Percentiles rank a stretch among this genome's conserved stretches.
These are phyloP conservation scores for Abscondita cerata DNA, from an alignment of 2,888 invertebrate genomes.

Conservation along the genomic window DNA sequence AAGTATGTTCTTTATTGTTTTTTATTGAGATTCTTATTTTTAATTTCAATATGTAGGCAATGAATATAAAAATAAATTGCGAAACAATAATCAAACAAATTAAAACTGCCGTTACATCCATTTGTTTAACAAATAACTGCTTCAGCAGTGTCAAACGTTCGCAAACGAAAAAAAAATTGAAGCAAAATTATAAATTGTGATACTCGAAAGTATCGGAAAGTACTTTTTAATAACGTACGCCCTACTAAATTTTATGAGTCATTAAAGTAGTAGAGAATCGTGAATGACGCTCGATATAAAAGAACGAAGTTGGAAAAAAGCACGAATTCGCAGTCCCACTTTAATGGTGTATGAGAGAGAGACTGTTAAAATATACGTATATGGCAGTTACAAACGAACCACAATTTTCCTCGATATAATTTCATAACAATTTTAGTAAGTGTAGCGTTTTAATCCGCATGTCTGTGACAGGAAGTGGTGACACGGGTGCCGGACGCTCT, in stretches of 20 bases:
- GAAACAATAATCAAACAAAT: too few species aligned
- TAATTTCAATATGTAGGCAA: too few species aligned
- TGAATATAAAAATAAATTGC: too few species aligned
- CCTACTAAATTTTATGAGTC: slow-evolving; percentile 8
- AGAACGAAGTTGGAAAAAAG: slow-evolving; percentile 1
- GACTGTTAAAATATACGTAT: slow-evolving; percentile 15
- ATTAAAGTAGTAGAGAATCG: slow-evolving; percentile 15
- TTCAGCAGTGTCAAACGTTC: too few species aligned
- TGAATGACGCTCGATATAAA: slow-evolving; percentile 5
- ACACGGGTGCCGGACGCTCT: slow-evolving; percentile 44
- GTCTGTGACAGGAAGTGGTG: slow-evolving; percentile 52
- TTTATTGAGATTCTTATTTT: too few species aligned
- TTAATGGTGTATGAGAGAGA: slow-evolving; percentile 6
- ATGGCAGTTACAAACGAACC: slow-evolving; percentile 27
- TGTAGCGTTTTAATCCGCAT: slow-evolving; percentile 52
- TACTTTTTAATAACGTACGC: slow-evolving; percentile 11
- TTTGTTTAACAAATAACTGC: too few species aligned
- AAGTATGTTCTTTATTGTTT: too few species aligned
- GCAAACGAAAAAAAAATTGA: background rate
- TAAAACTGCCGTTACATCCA: too few species aligned
- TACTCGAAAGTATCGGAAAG: slow-evolving; percentile 1
- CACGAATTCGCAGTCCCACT: slow-evolving; percentile 11
- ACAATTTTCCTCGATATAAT: slow-evolving; percentile 54
- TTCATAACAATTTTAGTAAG: slow-evolving; percentile 52
- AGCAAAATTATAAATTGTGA: slow-evolving; percentile 1